These are phyloP conservation scores for Etheostoma nigrum DNA, from an alignment of 2,797 vertebrate species.

Conservation along the genomic window DNA sequence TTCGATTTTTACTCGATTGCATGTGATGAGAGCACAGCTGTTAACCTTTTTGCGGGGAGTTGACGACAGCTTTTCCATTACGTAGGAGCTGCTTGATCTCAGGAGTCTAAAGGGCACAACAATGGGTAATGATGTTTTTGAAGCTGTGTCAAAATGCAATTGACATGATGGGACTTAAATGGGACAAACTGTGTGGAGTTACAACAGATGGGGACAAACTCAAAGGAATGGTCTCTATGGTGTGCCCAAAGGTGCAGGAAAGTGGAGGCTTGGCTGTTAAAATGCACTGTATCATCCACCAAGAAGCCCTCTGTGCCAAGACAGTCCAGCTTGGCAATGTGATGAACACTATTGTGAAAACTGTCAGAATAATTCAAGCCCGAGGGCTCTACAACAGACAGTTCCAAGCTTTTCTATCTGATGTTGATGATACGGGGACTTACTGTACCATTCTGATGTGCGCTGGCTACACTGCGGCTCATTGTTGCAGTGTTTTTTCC, in stretches of 20 bases:
- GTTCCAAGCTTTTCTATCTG: constrained; percentile 45
- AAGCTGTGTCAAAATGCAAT: constrained; percentile 20
- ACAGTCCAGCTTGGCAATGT: constrained; percentile 22
- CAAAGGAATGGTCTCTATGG: not conserved
- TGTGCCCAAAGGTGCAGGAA: not conserved
- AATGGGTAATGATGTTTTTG: not conserved
- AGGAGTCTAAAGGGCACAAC: not conserved
- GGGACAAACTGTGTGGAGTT: constrained; percentile 2
- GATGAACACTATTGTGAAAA: constrained; percentile 48
- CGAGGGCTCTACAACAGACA: constrained; percentile 26
- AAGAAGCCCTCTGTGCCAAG: too few relatives aligned
- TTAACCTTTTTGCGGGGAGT: constrained; percentile 10
- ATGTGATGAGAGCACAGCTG: constrained; percentile 39
- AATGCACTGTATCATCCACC: too few relatives aligned
- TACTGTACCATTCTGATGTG: constrained; percentile 42
- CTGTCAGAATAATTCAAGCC: constrained; percentile 22
- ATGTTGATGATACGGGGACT: constrained; percentile 38
- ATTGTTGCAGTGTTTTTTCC: too few relatives aligned
- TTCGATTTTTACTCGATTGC: constrained; percentile 35
- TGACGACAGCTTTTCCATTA: constrained; percentile 1
- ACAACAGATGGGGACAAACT: constrained; percentile 3
- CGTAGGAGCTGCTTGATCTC: constrained; percentile 18
- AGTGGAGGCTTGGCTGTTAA: not conserved
- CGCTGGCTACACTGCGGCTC: too few relatives aligned
- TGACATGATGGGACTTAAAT: not conserved